phyloP scores from a whole-genome alignment of 2,113 vertebrate species.

The Trachemys scripta region DNA sequence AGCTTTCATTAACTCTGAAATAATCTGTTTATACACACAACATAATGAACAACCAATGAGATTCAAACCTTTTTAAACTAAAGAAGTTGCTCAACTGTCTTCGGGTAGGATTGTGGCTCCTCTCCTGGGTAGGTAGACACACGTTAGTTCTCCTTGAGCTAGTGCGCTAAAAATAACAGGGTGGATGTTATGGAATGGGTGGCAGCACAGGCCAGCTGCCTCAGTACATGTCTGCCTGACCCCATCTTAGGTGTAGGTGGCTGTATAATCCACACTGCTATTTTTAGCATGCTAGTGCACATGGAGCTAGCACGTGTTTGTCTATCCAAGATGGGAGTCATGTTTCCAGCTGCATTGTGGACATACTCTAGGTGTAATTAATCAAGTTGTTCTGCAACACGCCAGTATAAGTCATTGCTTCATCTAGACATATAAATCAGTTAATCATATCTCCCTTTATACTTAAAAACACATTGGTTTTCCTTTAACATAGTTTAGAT shows the following conservation, averaged over 20 bases:
- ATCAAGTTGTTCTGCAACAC: neutral
- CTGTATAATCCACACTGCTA: neutral
- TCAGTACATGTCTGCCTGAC: neutral
- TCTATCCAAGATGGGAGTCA: neutral
- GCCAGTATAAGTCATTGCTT: neutral
- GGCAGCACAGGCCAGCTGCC: no score
- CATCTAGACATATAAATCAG: neutral
- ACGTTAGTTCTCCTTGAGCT: neutral
- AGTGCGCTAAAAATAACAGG: neutral
- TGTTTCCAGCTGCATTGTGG: neutral
- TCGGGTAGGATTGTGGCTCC: neutral
- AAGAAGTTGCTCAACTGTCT: neutral
- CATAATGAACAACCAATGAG: neutral
- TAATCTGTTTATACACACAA: neutral
- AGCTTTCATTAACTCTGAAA: neutral
- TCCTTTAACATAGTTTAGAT: neutral
- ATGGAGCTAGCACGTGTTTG: neutral
- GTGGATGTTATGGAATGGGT: neutral
- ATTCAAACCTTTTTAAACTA: neutral
- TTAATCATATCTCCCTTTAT: neutral
- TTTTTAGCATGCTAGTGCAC: no score
- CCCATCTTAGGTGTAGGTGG: neutral
- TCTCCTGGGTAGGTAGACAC: neutral
- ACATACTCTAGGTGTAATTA: neutral
- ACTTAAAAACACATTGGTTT: neutral